A percentile compares a stretch with the other conserved stretches of the same genome.
Evolutionary conservation across 2,888 invertebrate genomes (phyloP).

Genomic region (Mystacides longicornis): DNA sequence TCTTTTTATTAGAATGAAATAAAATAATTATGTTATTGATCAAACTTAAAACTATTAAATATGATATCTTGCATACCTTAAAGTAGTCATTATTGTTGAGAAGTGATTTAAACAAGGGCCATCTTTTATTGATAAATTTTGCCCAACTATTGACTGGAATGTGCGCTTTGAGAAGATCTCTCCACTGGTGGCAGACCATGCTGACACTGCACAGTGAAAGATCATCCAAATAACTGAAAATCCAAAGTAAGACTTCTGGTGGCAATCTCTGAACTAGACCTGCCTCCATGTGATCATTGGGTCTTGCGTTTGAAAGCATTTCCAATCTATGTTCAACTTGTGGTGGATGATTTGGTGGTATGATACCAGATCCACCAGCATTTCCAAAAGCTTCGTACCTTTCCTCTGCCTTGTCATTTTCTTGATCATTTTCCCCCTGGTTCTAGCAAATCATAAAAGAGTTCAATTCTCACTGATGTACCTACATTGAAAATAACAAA

Average conservation of each 20-base stretch:
- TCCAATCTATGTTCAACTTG: slow-evolving; percentile 55
- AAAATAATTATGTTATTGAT: too few species aligned
- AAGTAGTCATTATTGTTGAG: slow-evolving; percentile 71
- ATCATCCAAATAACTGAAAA: slow-evolving; percentile 87
- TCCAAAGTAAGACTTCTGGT: slow-evolving; percentile 66
- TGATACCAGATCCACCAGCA: slow-evolving; percentile 25
- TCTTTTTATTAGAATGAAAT: too few species aligned
- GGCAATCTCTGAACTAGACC: slow-evolving; percentile 64
- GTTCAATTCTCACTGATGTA: not conserved
- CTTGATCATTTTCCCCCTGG: slow-evolving; percentile 20
- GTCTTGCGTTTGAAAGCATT: slow-evolving; percentile 52
- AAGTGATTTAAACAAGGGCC: slow-evolving; percentile 80
- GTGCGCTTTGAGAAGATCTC: slow-evolving; percentile 69
- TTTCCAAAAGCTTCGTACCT: not conserved
- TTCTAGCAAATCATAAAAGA: slow-evolving; percentile 10
- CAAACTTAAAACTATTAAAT: too few species aligned
- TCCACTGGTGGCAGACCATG: slow-evolving; percentile 81
- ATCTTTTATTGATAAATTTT: slow-evolving; percentile 65
- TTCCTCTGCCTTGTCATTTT: slow-evolving; percentile 22
- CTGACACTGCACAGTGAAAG: slow-evolving; percentile 84
- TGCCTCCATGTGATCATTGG: slow-evolving; percentile 51
- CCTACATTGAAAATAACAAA: not conserved
- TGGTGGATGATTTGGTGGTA: slow-evolving; percentile 44
- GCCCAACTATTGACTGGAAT: slow-evolving; percentile 76
- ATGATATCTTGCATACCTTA: slow-evolving; percentile 50